These are phyloP conservation scores for Frankliniella fusca DNA, from an alignment of 2,888 invertebrate genomes.

Conservation along the genomic window DNA sequence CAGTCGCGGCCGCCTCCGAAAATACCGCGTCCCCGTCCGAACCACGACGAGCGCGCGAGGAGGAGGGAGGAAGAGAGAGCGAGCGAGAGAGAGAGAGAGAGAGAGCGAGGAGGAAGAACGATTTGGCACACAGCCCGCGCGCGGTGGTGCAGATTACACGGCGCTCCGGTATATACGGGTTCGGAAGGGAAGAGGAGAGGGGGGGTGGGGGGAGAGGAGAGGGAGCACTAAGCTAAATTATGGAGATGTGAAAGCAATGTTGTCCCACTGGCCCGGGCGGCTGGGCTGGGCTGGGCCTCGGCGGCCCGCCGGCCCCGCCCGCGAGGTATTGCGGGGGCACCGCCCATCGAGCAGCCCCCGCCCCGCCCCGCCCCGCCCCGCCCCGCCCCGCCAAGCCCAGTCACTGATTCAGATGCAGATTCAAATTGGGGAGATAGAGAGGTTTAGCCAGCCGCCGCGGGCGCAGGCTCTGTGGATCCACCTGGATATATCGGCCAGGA, in stretches of 20 bases:
- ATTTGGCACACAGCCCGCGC: no score
- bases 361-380: background rate
- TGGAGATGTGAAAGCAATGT: constrained; percentile 19
- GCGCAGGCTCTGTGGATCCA: background rate
- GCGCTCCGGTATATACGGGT: background rate
- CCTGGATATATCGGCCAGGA: no score
- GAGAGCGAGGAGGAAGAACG: no score
- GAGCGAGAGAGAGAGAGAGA: no score
- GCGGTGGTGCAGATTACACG: constrained; percentile 2
- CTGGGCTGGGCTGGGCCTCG: background rate
- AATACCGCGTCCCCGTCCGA: background rate
- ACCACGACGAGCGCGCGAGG: background rate
- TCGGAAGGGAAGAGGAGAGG: background rate
- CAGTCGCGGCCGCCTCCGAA: background rate
- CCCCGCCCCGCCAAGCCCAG: no score
- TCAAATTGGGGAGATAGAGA: background rate
- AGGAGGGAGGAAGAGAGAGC: no score
- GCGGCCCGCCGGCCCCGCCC: background rate
- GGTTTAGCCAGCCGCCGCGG: background rate
- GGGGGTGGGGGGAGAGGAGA: background rate
- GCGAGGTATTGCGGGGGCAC: background rate
- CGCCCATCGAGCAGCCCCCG: background rate
- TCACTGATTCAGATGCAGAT: background rate
- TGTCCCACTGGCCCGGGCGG: constrained; percentile 5
- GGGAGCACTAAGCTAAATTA: constrained; percentile 23